Evolutionary conservation across 2,888 invertebrate genomes (phyloP).

Genomic region (Oscheius sp.): DNA sequence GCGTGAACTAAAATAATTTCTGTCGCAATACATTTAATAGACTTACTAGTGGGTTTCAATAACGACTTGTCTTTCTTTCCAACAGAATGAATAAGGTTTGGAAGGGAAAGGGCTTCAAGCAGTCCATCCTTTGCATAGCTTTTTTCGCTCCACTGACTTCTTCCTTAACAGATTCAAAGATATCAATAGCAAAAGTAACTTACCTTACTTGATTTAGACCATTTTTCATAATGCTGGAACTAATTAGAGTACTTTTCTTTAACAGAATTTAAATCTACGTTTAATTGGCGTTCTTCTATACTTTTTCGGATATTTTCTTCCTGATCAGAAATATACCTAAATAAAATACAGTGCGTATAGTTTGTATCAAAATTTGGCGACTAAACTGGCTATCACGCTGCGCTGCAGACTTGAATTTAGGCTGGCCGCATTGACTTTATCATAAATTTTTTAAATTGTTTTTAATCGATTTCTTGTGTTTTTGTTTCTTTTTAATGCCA

Average conservation of each 20-base stretch:
- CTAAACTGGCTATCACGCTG: no score
- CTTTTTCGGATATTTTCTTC: constrained; percentile 36
- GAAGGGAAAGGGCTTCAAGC: constrained; percentile 47
- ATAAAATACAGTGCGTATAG: no score
- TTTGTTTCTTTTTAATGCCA: no score
- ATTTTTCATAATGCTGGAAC: constrained; percentile 44
- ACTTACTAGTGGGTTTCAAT: constrained; percentile 45
- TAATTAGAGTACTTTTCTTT: constrained; percentile 46
- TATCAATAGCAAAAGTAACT: no score
- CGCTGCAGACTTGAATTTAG: no score
- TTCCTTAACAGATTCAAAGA: constrained; percentile 24
- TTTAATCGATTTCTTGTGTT: no score
- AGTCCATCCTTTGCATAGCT: constrained; percentile 47
- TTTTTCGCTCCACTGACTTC: neutral
- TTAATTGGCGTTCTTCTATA: constrained; percentile 40
- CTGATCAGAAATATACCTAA: constrained; percentile 40
- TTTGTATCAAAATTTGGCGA: no score
- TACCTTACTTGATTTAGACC: constrained; percentile 32
- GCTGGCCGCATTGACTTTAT: no score
- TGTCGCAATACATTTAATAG: no score
- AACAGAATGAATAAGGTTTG: constrained; percentile 43
- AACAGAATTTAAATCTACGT: constrained; percentile 40
- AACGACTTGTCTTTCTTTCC: constrained; percentile 35
- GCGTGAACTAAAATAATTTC: constrained; percentile 40
- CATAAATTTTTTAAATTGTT: no score